phyloP scores from a whole-genome alignment of 2,888 invertebrate genomes.

The Mycalesis mineus region DNA sequence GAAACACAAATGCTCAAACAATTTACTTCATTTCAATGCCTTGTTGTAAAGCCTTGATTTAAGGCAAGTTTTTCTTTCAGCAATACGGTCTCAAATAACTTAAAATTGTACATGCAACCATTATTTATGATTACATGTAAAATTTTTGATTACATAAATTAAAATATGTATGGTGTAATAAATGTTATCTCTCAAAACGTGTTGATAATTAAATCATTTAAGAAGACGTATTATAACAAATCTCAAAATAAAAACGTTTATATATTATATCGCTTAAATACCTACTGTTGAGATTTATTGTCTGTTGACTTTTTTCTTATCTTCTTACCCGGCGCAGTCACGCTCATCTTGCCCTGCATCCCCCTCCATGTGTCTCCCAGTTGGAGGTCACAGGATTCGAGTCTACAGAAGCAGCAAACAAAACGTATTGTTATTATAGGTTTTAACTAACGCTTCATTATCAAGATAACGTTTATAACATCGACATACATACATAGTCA shows the following conservation, averaged over 20 bases:
- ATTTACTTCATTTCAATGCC: no score
- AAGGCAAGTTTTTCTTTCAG: no score
- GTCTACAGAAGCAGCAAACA: slow-evolving; percentile 83
- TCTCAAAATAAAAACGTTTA: slow-evolving; percentile 45
- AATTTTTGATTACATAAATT: not conserved
- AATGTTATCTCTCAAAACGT: not conserved
- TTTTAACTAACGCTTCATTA: slow-evolving; percentile 22
- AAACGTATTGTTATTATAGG: slow-evolving; percentile 59
- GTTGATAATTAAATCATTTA: slow-evolving; percentile 3
- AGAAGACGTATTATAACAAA: slow-evolving; percentile 21
- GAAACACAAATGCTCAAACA: no score
- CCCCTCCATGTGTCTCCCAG: slow-evolving; percentile 84
- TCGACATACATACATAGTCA: not conserved
- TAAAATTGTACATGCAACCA: no score
- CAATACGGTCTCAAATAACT: no score
- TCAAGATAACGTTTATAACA: not conserved
- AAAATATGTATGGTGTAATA: not conserved
- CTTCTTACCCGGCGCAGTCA: slow-evolving; percentile 83
- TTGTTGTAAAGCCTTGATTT: no score
- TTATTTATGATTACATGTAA: not conserved
- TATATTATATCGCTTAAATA: slow-evolving; percentile 53
- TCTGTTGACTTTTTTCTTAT: slow-evolving; percentile 84
- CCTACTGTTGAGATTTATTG: slow-evolving; percentile 82
- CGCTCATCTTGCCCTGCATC: slow-evolving; percentile 91
- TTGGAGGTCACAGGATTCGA: slow-evolving; percentile 93